Base-by-base conservation (phyloP, 2,888 invertebrate species). In the Hoplodrina ambigua region DNA sequence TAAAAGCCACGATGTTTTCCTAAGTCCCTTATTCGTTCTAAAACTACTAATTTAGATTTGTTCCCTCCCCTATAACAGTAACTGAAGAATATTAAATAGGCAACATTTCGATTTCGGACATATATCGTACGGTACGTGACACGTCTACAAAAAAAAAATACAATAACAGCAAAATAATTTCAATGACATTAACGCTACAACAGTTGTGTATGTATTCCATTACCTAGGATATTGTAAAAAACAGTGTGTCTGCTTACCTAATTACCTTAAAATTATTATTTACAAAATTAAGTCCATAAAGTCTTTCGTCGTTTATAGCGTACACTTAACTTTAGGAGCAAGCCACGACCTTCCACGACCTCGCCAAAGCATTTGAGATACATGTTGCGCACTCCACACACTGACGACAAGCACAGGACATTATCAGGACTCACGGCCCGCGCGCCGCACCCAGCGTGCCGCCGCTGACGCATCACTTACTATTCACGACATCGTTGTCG, bases 221-320 rank as follows among this genome's bases (percentile, higher is more conserved):
- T 93, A 92, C 89, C 91, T 95, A 95, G 88, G 90, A 94, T 95
- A 95, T 94, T 94, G 94, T 96, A 95, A 94, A 95, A 96, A 96
- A 96, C 94, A 93, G 94, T 94, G 92, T 93, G 90, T 94, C 90
- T 88, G 91, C 93, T 94, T 94, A 94, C 85, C 89, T 93, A 91
- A 87, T 84, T 91, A 92, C 85, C 94, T 95, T 94, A 94, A 79
- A 90, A 90, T 80, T 94, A 94, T 89, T 95, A 94, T 95, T 88
- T 94, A 95, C 94, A 95, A 93, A 92, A 93, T 94, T 92, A 94
- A 94, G 92, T 94, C 91, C 91, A 90, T 92, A 93, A 82, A 84
- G 94, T 94, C 92, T 94, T 94, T 94, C 92, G 92, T 93, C 94
- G 90, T 91, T 92, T 89, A 91, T 90, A 92, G 93, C 92, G 89